Evolutionary conservation across 2,888 invertebrate genomes (phyloP).

Genomic region (Synergus umbraculus): DNA sequence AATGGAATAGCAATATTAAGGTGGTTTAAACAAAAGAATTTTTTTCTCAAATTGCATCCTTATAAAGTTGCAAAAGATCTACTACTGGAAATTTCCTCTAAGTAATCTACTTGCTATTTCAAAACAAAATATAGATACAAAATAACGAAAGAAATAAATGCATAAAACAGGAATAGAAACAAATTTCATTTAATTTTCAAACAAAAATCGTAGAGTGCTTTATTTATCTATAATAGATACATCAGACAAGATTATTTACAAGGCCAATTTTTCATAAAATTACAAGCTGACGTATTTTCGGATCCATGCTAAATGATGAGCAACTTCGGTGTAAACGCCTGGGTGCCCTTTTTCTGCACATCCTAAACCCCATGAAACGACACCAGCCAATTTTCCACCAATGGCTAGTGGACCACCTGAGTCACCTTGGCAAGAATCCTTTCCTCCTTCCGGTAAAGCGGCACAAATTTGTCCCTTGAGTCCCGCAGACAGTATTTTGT

Average conservation of each 20-base stretch:
- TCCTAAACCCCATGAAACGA: slow-evolving; percentile 45
- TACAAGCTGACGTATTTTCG: not conserved
- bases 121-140: no score
- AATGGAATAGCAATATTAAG: no score
- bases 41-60: no score
- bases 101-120: no score
- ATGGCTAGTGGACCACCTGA: slow-evolving; percentile 67
- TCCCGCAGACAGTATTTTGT: not conserved
- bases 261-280: not conserved
- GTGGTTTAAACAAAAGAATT: no score
- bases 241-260: not conserved
- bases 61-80: no score
- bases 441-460: slow-evolving; percentile 77
- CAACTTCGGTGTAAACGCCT: slow-evolving; percentile 39
- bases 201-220: no score
- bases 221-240: no score
- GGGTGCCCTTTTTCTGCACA: slow-evolving; percentile 40
- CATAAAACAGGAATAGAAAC: no score
- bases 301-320: slow-evolving; percentile 39
- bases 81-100: no score
- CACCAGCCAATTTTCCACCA: slow-evolving; percentile 55
- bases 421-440: slow-evolving; percentile 68
- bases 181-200: no score
- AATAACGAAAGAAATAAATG: no score
- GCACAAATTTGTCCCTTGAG: slow-evolving; percentile 77